These are phyloP conservation scores for Muntiacus muntjak DNA, from an alignment of 2,113 vertebrate genomes.

Conservation along the genomic window DNA sequence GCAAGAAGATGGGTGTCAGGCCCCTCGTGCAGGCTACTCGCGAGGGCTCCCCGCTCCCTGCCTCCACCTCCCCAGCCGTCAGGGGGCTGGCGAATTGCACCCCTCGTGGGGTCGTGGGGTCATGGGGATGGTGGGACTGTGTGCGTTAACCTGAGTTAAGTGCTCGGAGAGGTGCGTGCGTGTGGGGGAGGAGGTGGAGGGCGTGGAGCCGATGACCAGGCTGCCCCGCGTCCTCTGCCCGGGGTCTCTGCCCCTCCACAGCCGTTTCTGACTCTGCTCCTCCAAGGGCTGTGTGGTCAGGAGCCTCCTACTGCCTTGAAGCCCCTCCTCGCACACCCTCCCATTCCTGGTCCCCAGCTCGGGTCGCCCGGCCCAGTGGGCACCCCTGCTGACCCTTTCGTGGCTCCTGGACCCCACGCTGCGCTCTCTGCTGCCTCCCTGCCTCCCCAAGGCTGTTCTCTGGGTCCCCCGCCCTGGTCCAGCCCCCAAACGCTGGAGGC, in stretches of 20 bases:
- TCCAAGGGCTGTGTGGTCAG: fast-evolving
- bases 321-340: neutral
- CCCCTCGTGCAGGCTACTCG: neutral
- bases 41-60: neutral
- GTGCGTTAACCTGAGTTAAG: neutral
- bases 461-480: neutral
- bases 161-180: fast-evolving
- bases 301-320: too few relatives aligned
- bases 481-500: neutral
- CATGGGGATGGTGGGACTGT: neutral
- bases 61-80: neutral
- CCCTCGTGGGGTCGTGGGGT: neutral
- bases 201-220: neutral
- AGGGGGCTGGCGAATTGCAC: too few relatives aligned
- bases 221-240: neutral
- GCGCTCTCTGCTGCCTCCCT: neutral
- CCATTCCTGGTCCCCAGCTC: neutral
- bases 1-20: neutral
- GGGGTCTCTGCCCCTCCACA: neutral
- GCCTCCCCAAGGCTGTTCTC: fast-evolving
- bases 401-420: neutral
- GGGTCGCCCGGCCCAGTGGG: fast-evolving
- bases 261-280: neutral
- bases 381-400: neutral
- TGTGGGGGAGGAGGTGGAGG: neutral